Evolutionary conservation across 2,113 vertebrate species (phyloP), one percentile per base, ranked within the genome.

Genomic region (Mus spicilegus): DNA sequence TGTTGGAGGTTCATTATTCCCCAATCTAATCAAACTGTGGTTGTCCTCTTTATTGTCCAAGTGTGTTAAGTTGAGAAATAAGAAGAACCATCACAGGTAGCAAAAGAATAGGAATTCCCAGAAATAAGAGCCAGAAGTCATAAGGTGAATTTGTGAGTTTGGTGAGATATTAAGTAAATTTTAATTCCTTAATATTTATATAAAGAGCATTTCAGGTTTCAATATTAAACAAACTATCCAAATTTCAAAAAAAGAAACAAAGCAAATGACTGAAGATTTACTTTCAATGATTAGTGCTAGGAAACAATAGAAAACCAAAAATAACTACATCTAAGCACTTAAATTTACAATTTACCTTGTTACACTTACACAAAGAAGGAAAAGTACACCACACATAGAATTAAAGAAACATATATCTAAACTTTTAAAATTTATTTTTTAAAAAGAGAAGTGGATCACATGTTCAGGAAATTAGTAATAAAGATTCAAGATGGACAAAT

Each of bases 361-460:
- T 73, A 58, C 69, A 19, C 22, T 76, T 56, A 16, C 72, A 5
- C 65, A 22, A 90, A 70, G 73, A 85, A 89, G 24, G 5, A 56
- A 56, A n/a, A 46, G 51, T 33, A n/a, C 0, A 12, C 14, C 22
- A 28, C 12, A 63, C 22, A 16, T 3, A 36, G 36, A 6, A 84
- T 42, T 84, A 58, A 63, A 61, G 80, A 61, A 63, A 84, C n/a
- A 82, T 39, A 4, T 1, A 12, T 39, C 56, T 61, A 56, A 54
- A 82, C n/a, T 58, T 84, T 63, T 16, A 77, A 95, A 89, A 22
- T 75, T 89, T 61, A 82, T 90, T 92, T 89, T 12, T 33, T 33
- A 67, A 67, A 51, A 8, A 26, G 22, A 93, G 51, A 77, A 70
- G 14, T 56, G 2, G 54, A 82, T 39, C 36, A 61, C 6, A 82